phyloP scores from a whole-genome alignment of 2,797 vertebrate species.

The Eupleurogrammus muticus region DNA sequence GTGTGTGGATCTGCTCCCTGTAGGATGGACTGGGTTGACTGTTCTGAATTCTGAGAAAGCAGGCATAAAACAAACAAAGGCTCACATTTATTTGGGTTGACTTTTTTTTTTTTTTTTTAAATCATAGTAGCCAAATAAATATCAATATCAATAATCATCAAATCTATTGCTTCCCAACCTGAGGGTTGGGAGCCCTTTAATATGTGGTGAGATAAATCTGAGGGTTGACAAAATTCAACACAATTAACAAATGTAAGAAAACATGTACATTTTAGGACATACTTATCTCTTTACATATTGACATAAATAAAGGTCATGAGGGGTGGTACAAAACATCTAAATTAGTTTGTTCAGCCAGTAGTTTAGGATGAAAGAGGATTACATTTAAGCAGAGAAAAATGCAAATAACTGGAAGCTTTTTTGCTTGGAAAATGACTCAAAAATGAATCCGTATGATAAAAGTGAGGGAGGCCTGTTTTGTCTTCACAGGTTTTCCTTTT shows the following conservation, averaged over 20 bases:
- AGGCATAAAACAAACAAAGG: conserved; percentile 7
- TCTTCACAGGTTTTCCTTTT: conserved; percentile 29
- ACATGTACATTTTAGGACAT: background rate
- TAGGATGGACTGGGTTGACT: conserved; percentile 84
- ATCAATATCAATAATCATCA: background rate
- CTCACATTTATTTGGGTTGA: background rate
- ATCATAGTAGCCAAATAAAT: background rate
- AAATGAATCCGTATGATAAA: background rate
- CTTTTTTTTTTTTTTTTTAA: too few species aligned
- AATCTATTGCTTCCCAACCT: background rate
- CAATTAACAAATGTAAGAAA: background rate
- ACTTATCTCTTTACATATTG: background rate
- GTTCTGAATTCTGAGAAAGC: conserved; percentile 83
- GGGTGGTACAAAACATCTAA: background rate
- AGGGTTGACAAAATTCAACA: background rate
- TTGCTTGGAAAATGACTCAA: background rate
- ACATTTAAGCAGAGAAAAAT: too few species aligned
- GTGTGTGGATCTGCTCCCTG: conserved; percentile 91
- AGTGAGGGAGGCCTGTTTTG: background rate
- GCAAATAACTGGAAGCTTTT: background rate
- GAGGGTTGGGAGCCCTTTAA: background rate
- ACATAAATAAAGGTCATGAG: background rate
- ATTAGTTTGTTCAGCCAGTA: background rate
- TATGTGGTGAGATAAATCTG: background rate
- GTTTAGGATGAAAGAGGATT: too few species aligned